These are phyloP conservation scores for Mola mola DNA, from an alignment of 2,113 vertebrate species.

Conservation along the genomic window DNA sequence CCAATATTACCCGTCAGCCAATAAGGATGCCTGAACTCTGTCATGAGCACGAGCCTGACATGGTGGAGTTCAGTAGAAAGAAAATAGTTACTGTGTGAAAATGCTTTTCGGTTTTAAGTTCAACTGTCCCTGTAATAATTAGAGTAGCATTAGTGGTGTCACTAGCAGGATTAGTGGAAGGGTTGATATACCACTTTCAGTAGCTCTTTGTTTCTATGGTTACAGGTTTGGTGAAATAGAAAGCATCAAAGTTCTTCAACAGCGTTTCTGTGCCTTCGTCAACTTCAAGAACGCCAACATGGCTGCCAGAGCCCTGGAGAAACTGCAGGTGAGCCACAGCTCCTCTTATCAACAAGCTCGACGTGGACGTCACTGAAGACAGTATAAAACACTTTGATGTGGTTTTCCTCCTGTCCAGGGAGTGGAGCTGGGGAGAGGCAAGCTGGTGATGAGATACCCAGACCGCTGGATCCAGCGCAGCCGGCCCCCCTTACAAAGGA, in stretches of 20 bases:
- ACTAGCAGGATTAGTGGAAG: background rate
- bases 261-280: conserved; percentile 73
- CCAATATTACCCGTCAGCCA: no score
- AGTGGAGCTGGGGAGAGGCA: conserved; percentile 72
- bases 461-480: conserved; percentile 65
- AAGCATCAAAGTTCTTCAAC: conserved; percentile 61
- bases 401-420: conserved; percentile 55
- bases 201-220: conserved; percentile 15
- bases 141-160: no score
- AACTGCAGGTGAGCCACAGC: conserved; percentile 53
- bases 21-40: no score
- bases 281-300: conserved; percentile 76
- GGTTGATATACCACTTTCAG: background rate
- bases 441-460: conserved; percentile 79
- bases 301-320: conserved; percentile 67
- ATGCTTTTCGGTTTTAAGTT: no score
- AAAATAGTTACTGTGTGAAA: no score
- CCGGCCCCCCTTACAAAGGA: conserved; percentile 7
- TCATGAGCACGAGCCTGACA: no score
- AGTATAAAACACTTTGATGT: background rate
- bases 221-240: conserved; percentile 70
- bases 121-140: no score
- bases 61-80: no score
- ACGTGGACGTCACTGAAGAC: no score
- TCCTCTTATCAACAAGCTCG: no score